These are phyloP conservation scores for Ceuthmochares aereus DNA, from an alignment of 2,113 vertebrate species.

Conservation along the genomic window DNA sequence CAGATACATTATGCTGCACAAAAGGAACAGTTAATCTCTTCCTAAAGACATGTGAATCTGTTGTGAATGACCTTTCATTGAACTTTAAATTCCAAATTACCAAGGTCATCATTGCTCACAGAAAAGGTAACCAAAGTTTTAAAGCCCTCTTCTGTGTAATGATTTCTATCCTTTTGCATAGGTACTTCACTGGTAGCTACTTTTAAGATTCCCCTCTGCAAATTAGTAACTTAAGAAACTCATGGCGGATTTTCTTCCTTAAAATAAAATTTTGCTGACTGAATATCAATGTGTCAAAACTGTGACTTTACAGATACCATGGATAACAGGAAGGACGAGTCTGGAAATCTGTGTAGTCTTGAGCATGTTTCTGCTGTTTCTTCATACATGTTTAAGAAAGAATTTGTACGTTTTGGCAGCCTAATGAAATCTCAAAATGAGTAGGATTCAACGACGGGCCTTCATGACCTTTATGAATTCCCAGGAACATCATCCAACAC, in stretches of 20 bases:
- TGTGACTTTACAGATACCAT: not conserved
- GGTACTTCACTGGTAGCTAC: not conserved
- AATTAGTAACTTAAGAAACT: not conserved
- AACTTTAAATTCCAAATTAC: constrained; percentile 35
- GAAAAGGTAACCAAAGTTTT: constrained; percentile 25
- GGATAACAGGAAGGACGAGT: not conserved
- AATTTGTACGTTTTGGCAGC: not conserved
- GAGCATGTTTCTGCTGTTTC: not conserved
- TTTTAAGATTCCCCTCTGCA: not conserved
- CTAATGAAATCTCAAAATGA: not conserved
- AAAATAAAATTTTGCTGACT: not conserved
- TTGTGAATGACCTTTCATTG: constrained; percentile 31
- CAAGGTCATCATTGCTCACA: constrained; percentile 13
- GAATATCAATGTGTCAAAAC: not conserved
- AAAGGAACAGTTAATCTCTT: not conserved
- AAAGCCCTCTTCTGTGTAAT: not conserved
- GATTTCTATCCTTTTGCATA: not conserved
- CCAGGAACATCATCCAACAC: not conserved
- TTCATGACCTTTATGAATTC: not conserved
- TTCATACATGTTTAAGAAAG: not conserved
- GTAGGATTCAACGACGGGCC: not conserved
- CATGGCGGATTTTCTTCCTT: not conserved
- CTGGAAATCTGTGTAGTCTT: not conserved
- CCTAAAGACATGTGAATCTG: not conserved
- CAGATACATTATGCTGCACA: not conserved